A percentile compares a stretch with the other conserved stretches of the same genome.
phyloP scores from a whole-genome alignment of 2,797 vertebrate species.

The Bradypodion ventrale region DNA sequence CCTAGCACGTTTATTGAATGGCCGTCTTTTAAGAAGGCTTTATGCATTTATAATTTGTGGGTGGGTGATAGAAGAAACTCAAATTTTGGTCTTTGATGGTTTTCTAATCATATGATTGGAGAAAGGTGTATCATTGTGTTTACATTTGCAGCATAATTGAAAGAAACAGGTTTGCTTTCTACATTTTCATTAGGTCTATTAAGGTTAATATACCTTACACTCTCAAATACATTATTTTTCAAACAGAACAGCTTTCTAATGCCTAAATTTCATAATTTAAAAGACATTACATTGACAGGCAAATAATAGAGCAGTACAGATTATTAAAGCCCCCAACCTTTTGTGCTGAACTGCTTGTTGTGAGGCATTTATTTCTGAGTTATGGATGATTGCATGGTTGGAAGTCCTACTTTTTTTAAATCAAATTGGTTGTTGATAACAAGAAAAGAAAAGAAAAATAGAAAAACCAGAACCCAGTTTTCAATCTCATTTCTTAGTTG shows the following conservation, averaged over 20 bases:
- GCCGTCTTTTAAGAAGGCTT: not conserved
- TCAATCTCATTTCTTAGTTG: not conserved
- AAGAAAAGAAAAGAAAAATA: slow-evolving; percentile 18
- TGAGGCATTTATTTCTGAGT: slow-evolving; percentile 42
- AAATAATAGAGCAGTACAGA: slow-evolving; percentile 53
- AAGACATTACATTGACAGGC: slow-evolving; percentile 45
- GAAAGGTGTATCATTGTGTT: not conserved
- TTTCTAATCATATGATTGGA: not conserved
- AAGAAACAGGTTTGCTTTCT: slow-evolving; percentile 35
- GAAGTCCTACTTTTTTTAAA: slow-evolving; percentile 24
- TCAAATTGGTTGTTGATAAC: not conserved
- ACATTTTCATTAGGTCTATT: slow-evolving; percentile 52
- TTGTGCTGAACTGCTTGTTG: not conserved
- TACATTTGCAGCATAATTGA: slow-evolving; percentile 6
- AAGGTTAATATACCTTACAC: slow-evolving; percentile 52
- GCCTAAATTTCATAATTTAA: slow-evolving; percentile 44
- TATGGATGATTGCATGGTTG: slow-evolving; percentile 13
- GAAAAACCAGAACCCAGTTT: not conserved
- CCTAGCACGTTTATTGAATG: not conserved
- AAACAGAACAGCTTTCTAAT: slow-evolving; percentile 22
- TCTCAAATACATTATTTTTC: slow-evolving; percentile 47
- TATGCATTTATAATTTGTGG: not conserved
- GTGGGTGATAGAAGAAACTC: not conserved
- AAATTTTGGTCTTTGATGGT: not conserved
- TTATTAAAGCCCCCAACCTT: slow-evolving; percentile 50